Evolutionary conservation across 2,888 invertebrate species (phyloP), one percentile per base, ranked within the genome.

Genomic region (Melikaiella ostensackeni): DNA sequence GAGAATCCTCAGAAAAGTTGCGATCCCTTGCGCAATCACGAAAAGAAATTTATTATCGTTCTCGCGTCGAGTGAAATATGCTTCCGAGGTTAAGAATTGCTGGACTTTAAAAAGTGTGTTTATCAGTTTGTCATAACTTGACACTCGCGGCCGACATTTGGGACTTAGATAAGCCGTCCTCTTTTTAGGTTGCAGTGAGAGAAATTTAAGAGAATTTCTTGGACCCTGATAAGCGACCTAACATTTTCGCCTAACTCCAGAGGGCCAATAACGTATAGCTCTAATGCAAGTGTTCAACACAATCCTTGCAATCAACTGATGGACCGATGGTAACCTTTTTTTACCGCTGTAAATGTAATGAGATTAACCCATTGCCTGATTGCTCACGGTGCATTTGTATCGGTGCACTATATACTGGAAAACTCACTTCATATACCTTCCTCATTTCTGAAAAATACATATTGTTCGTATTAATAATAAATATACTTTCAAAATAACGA

Each of bases 291-390:
- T 55, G 21, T 55, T 9, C 11, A 55, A 55, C 21, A 21, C 55
- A n/a, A 55, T 21, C 55, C 21, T 21, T 55, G 55, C 55, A 55
- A 55, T 55, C 21, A 55, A 21, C 55, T 55, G 55, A 55, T 55
- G 21, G 63, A 27, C 16, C 63, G 21, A 33, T 62, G 33, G 55
- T 19, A 19, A 64, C 30, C 38, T 42, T 16, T 30, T 21, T 73
- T 59, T 24, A 66, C 61, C 30, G 55, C 59, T 73, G 75, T 75
- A 75, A 64, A 75, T 76, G 80, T 78, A 80, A 80, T 76, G 63
- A 78, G 75, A 80, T 76, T 76, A 75, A 76, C 42, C 27, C 64
- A 75, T 75, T 61, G 63, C 50, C 38, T 61, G 33, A 80, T 77
- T 77, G 75, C 55, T 77, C 79, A 74, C 77, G 16, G 21, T 21